A percentile compares a stretch with the other conserved stretches of the same genome.
These are phyloP conservation scores for Gymnarchus niloticus DNA, from an alignment of 2,113 vertebrate species.

Conservation along the genomic window DNA sequence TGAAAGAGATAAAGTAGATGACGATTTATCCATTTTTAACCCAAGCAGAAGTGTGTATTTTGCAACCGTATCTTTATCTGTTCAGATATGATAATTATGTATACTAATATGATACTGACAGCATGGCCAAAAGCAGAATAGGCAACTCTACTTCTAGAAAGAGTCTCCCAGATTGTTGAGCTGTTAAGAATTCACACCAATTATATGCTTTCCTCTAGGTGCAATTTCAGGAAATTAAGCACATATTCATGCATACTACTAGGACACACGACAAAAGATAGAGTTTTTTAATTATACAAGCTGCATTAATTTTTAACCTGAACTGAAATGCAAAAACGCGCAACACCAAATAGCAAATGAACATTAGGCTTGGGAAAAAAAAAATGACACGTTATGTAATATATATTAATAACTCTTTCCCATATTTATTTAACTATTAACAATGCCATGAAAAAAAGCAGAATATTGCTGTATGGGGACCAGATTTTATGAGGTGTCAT, in stretches of 20 bases:
- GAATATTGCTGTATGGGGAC: neutral
- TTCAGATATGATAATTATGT: neutral
- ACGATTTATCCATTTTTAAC: neutral
- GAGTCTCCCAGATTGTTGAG: neutral
- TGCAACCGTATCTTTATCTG: neutral
- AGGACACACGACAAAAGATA: neutral
- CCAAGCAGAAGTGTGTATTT: neutral
- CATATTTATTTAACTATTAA: neutral
- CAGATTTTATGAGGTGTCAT: neutral
- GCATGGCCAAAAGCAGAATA: neutral
- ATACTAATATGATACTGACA: neutral
- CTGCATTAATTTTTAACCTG: conserved; percentile 23
- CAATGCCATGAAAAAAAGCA: neutral
- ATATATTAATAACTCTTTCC: neutral
- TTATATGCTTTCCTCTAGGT: neutral
- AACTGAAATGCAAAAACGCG: neutral
- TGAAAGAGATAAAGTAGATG: no score
- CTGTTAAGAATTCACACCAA: neutral
- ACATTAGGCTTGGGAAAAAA: neutral
- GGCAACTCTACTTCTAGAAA: neutral
- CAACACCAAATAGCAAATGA: neutral
- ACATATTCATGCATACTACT: neutral
- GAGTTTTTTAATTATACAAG: conserved; percentile 23
- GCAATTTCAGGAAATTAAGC: conserved; percentile 4
- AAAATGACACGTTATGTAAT: conserved; percentile 3